These are phyloP conservation scores for Cremastinae sp. DNA, from an alignment of 2,888 invertebrate genomes.

Conservation along the genomic window DNA sequence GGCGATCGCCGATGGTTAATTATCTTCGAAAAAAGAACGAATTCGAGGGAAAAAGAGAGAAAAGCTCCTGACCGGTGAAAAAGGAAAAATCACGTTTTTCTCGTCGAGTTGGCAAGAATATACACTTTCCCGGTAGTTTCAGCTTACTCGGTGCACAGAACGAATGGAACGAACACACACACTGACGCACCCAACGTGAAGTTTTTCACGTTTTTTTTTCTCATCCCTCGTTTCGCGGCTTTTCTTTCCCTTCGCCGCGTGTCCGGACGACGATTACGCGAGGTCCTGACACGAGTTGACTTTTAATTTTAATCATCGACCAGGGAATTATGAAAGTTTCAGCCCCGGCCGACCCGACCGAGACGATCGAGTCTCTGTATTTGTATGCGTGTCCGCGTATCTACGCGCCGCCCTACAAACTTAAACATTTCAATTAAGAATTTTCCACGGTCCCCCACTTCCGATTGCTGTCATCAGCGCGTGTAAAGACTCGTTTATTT, in stretches of 20 bases:
- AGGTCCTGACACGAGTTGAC: constrained; percentile 69
- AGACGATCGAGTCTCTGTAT: constrained; percentile 21
- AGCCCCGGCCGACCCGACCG: constrained; percentile 7
- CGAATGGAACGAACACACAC: not conserved
- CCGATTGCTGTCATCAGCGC: constrained; percentile 5
- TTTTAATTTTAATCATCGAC: constrained; percentile 76
- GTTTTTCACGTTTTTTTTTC: constrained; percentile 30
- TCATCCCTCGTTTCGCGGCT: constrained; percentile 22
- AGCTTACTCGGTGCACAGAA: not conserved
- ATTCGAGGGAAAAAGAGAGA: not conserved
- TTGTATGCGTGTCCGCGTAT: too few species aligned
- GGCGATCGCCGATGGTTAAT: too few species aligned
- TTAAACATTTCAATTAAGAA: constrained; percentile 76
- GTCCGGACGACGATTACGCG: constrained; percentile 59
- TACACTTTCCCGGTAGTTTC: constrained; percentile 27
- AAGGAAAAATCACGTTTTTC: not conserved
- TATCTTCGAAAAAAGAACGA: constrained; percentile 2
- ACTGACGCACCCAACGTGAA: not conserved
- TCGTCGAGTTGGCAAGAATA: constrained; percentile 14
- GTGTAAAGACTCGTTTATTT: not conserved
- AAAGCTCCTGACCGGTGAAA: not conserved
- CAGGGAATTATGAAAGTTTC: constrained; percentile 73
- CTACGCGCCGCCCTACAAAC: constrained; percentile 42
- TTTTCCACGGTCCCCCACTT: constrained; percentile 68
- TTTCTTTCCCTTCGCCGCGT: constrained; percentile 30